Base-by-base conservation (phyloP, 2,797 vertebrate genomes). In the Pangasius larnaudii region DNA sequence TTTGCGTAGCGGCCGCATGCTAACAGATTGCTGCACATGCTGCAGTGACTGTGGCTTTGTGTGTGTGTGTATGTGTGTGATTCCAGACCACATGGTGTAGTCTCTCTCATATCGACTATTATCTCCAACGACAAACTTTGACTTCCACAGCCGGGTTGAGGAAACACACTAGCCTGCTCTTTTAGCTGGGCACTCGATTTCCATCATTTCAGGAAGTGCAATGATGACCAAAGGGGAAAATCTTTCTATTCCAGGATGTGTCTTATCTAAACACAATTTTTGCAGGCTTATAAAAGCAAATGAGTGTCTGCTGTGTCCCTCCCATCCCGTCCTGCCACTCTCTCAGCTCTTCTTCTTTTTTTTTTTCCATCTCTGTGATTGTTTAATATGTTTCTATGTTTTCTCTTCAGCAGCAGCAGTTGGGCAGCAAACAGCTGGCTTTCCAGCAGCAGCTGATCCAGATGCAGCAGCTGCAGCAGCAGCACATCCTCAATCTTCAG, bases 361-460 rank as follows among this genome's bases (percentile, higher is more conserved):
- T 30, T 53, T 30, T 75, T 79, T 27, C 33, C 39, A 13, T 65
- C 36, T 69, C 88, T 85, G 58, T 51, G 75, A 91, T 88, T 91
- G 82, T 79, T 78, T 87, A 61, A 86, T 46, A 72, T 59, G 49
- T 49, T n/a, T 74, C 18, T 69, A 18, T 65, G 58, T 82, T 85
- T 8, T 83, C 90, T 89, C 90, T 90, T 88, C 86, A 80, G 67
- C 88, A 92, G 95, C 94, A 97, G 95, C 97, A 97, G 90, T 94
- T 99, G 94, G 97, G 98, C 94, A 99, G 95, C 94, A 99, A 99
- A 95, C 98, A 99, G 97, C 96, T 99, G 95, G 98, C 98, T 91
- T 99, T 99, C 95, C 98, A 99, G 96, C 98, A 99, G 95, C 98
- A 99, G 97, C 96, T 99, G 93, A 97, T 99, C 93, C 98, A 99